Evolutionary conservation across 2,888 invertebrate genomes (phyloP), one percentile per base, ranked within the genome.

Genomic region (Agonopterix subpropinquella): DNA sequence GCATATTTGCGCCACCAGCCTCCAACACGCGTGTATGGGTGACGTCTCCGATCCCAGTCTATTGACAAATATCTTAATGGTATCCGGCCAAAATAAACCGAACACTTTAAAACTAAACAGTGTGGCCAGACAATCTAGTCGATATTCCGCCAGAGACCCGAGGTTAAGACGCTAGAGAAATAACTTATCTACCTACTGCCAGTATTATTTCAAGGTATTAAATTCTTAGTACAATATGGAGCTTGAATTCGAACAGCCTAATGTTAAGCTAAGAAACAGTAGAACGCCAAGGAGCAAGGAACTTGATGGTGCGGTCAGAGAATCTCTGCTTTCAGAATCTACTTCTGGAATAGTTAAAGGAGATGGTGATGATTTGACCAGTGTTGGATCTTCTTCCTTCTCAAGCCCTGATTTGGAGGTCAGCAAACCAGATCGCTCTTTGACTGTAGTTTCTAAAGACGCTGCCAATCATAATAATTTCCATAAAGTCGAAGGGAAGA

Each of bases 71-170:
- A 79, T 78, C 87, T 89, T 89, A 80, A 91, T 91, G 91, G 89
- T 88, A 80, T 77, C 80, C 75, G 74, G 83, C 67, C 89, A 83
- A 85, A 86, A 86, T 62, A 88, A 87, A 73, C 89, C 89, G 47
- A 85, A 81, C 64, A 79, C 82, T 55, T 71, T 87, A 53, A 87
- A 89, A 65, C 79, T 84, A 35, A 86, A 86, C 77, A 82, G 86
- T 67, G 83, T 80, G 75, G 86, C 90, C 59, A 82, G 88, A 54
- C 78, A 86, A 59, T 79, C 89, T 53, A 89, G 89, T 57, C 75
- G 87, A 48, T 89, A 89, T 56, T 88, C 85, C 49, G 89, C 89
- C 50, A 79, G 89, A 61, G 91, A 91, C 64, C 91, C 91, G 36
- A 78, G 90, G 63, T 90, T 90, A 90, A 91, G 90, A 89, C 70